Evolutionary conservation across 2,888 invertebrate genomes (phyloP), one percentile per base, ranked within the genome.

Genomic region (Dolichopus griseipennis): DNA sequence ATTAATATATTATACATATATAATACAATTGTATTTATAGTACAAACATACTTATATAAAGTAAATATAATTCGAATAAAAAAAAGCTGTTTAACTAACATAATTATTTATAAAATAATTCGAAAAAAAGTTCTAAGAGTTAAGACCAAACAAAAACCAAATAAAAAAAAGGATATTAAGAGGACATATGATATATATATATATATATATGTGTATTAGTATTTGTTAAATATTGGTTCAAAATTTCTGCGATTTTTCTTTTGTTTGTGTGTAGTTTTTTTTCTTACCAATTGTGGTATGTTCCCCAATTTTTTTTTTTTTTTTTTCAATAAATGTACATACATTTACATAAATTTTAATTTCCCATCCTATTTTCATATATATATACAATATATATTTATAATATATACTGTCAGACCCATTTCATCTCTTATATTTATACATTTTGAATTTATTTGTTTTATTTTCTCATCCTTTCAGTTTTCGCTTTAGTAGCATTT

Each of bases 301-400:
- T 37, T 5, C 37, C 27, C 15, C 41, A 41, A 6, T 52, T 52
- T 52, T 15, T 18, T 52, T 18, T n/a, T 12, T 52, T 52, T 18
- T 52, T 18, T 18, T 52, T 52, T 4, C 9, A 1, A 52, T 52
- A 18, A 18, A 2, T 18, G 2, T 52, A 52, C 52, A 52, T 52
- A 52, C 6, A 52, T 52, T 52, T 52, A 52, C 52, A 52, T 52
- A 52, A 52, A 52, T 52, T 52, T 52, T 52, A 52, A 52, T 52
- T 52, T 52, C n/a, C 52, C 15, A 2, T 27, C 41, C 27, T 27
- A 41, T 5, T n/a, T 41, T 41, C 15, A 41, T 41, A 41, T 41
- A 9, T 41, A 41, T 41, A 15, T n/a, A n/a, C n/a, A n/a, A n/a
- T n/a, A n/a, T n/a, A n/a, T n/a, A n/a, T n/a, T n/a, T n/a, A n/a